phyloP scores from a whole-genome alignment of 2,113 vertebrate species.

The Microcebus ravelobensis region DNA sequence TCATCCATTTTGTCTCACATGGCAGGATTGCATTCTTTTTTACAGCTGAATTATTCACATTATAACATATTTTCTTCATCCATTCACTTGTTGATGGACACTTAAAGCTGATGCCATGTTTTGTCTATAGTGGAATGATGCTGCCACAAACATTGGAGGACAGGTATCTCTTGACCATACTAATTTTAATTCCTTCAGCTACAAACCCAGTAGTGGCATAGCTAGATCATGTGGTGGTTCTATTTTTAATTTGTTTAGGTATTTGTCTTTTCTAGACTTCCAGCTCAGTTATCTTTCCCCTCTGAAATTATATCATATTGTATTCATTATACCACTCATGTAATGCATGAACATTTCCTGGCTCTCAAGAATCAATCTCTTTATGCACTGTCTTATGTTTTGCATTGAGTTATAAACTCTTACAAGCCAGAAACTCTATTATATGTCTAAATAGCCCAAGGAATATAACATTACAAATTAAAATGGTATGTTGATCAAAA shows the following conservation, averaged over 20 bases:
- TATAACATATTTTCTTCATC: background rate
- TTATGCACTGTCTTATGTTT: background rate
- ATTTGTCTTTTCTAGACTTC: background rate
- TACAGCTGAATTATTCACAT: too few relatives aligned
- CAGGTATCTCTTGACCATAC: background rate
- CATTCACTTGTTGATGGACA: background rate
- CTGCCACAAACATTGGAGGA: background rate
- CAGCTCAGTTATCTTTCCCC: background rate
- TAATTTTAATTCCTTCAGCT: background rate
- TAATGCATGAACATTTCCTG: fast-evolving
- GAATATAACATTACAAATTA: background rate
- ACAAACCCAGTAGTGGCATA: background rate
- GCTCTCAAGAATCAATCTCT: background rate
- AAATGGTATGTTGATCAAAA: background rate
- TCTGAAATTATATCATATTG: background rate
- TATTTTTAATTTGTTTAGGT: background rate
- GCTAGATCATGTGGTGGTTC: background rate
- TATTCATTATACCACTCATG: background rate
- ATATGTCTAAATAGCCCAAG: background rate
- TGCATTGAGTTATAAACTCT: background rate
- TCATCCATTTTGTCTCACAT: background rate
- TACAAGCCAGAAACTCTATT: background rate
- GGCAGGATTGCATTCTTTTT: background rate
- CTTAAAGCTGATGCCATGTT: background rate
- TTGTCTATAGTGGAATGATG: background rate